Evolutionary conservation across 2,888 invertebrate species (phyloP), one percentile per base, ranked within the genome.

Genomic region (Acanthococcus lagerstroemiae): DNA sequence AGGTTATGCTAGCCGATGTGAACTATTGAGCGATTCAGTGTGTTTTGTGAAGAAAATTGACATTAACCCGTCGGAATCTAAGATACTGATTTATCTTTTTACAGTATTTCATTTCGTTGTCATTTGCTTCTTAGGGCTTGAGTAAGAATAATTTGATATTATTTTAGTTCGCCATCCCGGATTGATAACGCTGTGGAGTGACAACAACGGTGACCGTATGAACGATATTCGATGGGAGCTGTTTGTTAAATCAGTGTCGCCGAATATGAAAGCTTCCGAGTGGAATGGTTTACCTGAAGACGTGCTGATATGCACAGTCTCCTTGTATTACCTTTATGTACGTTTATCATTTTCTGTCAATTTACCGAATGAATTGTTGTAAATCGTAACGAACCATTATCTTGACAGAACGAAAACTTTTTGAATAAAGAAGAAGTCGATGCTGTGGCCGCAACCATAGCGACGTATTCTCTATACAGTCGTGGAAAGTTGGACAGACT

Each of bases 131-230:
- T n/a, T n/a, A n/a, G n/a, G n/a, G n/a, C n/a, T n/a, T n/a, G n/a
- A n/a, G 37, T 37, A 37, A 37, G 3, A 37, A 1, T 37, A 37
- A 37, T n/a, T 15, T 37, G 3, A 37, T 7, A 27, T n/a, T 48
- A 19, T 25, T 58, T 50, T 26, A 68, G 60, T 60, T 30, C 37
- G 50, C 7, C 63, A 65, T 30, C 67, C 67, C 1, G 54, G 50
- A 12, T 52, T 67, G 15, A 9, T 67, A 4, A 52, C 24, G 19
- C 24, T 67, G 15, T 67, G 67, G 67, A 57, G 56, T 27, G 52
- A 56, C 6, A 50, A 67, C 9, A 57, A 52, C 12, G 45, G 57
- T n/a, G 54, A 67, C 15, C 19, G 57, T n/a, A 21, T 57, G 5
- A 50, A 19, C 15, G n/a, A 57, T 21, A 30, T 24, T 6, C 45